Base-by-base conservation (phyloP, 1,140 invertebrate genomes). In the Bacillus rossius region DNA sequence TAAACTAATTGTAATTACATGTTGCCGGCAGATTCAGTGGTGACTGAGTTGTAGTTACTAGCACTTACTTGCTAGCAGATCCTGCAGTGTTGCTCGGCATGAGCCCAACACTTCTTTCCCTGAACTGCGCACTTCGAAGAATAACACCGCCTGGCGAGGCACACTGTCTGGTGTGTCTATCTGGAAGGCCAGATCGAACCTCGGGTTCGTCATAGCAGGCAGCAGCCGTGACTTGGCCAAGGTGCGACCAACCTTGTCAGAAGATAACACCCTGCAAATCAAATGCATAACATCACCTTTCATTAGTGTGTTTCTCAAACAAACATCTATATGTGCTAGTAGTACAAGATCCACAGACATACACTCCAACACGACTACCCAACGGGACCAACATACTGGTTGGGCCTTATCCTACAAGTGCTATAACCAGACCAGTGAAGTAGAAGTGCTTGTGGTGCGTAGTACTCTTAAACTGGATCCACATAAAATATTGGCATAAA, bases 101-200 rank as follows among this genome's bases (percentile, higher is more conserved):
- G 72, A 72, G 41, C 75, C 75, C 10, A 77, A 37, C 38, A 74
- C 58, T 63, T 77, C 73, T 60, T 77, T 77, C 37, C 71, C 70
- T 8, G 73, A 68, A 40, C 72, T 73, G 42, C 73, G 67, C 42
- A 77, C 73, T 48, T 77, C 75, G 49, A 77, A 75, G 51, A 73
- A 61, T 1, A 77, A 61, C 17, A 68, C 62, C 22, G 73, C 64
- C 29, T 73, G 71, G 10, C 70, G 63, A n/a, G 73, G 69, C 13
- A 76, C 63, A 16, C 69, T 66, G 4, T 70, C 67, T 1, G 63
- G 13, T 13, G 64, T 56, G 26, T 76, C 73, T 19, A 76, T 58
- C 42, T 74, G 70, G 51, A 75, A 75, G 20, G 70, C 65, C 47
- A 75, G 68, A 38, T 72, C 69, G 59, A 75, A 75, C 14, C 67